Percentiles rank a stretch among this genome's conserved stretches.
Evolutionary conservation across 2,113 vertebrate species (phyloP).

Genomic region (Pituophis catenifer): DNA sequence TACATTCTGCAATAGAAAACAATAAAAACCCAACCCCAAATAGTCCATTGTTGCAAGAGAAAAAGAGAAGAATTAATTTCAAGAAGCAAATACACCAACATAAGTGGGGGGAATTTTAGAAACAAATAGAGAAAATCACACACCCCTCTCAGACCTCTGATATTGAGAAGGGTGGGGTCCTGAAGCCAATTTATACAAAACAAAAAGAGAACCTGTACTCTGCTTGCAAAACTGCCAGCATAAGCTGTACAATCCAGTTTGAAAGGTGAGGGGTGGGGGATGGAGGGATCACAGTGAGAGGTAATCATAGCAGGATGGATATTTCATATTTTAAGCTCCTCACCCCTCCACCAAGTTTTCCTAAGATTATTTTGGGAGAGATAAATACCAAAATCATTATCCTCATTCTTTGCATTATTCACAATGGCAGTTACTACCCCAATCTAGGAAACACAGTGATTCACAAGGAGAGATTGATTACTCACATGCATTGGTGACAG

Average conservation of each 20-base stretch:
- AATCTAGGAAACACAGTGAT: not conserved
- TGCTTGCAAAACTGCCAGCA: not conserved
- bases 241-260: not conserved
- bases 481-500: constrained; percentile 98
- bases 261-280: not conserved
- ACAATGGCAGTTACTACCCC: not conserved
- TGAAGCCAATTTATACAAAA: constrained; percentile 5
- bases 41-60: not conserved
- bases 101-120: not conserved
- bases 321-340: not conserved
- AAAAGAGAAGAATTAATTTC: not conserved
- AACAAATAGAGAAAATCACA: not conserved
- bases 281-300: not conserved
- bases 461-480: constrained; percentile 53
- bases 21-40: not conserved
- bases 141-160: not conserved
- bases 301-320: not conserved
- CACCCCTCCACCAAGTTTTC: not conserved
- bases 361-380: not conserved
- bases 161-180: constrained; percentile 14
- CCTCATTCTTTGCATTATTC: not conserved
- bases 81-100: not conserved
- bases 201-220: not conserved
- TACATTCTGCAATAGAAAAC: not conserved
- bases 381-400: constrained; percentile 5